Conservation (phyloP, 2,113 vertebrate genomes). For the Copsychus sechellarum region DNA sequence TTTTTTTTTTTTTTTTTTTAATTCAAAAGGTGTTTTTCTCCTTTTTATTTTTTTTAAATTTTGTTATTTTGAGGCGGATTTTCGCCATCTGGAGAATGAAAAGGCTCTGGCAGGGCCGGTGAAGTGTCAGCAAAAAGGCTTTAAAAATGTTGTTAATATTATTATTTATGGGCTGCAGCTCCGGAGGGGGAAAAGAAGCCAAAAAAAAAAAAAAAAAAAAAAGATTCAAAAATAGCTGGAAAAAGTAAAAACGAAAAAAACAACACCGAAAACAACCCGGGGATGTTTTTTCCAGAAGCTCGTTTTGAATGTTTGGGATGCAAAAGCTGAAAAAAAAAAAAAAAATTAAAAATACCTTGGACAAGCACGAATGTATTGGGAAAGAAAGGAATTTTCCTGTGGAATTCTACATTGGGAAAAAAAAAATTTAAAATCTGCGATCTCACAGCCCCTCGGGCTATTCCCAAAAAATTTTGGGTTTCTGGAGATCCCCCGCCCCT, state of each 20-base stretch:
- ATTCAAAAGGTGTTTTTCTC: no score
- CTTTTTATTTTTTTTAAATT: no score
- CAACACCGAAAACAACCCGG: neutral
- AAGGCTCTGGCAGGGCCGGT: neutral
- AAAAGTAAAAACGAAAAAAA: neutral
- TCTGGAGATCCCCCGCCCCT: no score
- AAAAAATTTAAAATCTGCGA: neutral
- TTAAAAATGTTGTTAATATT: constrained; percentile 20
- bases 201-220: neutral
- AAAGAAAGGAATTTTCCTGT: neutral
- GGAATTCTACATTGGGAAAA: neutral
- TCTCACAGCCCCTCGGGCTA: neutral
- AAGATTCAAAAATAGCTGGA: constrained; percentile 30
- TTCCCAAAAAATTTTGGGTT: neutral
- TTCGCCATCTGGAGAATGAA: constrained; percentile 38
- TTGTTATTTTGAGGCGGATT: neutral
- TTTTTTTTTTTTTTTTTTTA: no score
- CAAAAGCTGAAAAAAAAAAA: neutral
- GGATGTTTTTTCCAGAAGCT: constrained; percentile 26
- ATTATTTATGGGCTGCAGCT: constrained; percentile 49
- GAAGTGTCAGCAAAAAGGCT: neutral
- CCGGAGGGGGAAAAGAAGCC: neutral
- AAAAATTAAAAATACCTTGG: neutral
- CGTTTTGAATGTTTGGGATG: neutral
- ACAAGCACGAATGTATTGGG: neutral